Conservation (phyloP, 2,113 vertebrate species). For the Pluvianellus socialis region DNA sequence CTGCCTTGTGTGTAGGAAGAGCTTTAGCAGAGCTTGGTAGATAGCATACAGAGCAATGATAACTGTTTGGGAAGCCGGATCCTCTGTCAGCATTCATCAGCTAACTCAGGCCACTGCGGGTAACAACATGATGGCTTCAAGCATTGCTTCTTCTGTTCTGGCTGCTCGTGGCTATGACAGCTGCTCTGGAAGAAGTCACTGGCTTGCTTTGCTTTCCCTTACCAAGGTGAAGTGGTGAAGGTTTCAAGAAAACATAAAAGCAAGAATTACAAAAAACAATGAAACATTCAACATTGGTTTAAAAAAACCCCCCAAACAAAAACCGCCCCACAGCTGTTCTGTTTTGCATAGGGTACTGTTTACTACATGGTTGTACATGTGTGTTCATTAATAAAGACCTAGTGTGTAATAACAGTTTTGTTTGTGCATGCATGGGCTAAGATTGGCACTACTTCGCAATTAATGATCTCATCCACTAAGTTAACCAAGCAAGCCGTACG, state of each 20-base stretch:
- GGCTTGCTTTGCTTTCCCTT: background rate
- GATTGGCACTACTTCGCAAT: conserved; percentile 23
- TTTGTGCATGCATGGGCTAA: background rate
- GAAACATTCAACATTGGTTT: background rate
- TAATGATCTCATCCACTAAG: conserved; percentile 42
- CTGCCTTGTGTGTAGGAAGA: background rate
- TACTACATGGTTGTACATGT: background rate
- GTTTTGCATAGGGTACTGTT: background rate
- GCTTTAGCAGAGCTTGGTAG: background rate
- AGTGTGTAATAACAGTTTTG: background rate
- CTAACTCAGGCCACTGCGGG: background rate
- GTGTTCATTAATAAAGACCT: background rate
- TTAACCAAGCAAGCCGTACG: conserved; percentile 76
- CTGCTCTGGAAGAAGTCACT: background rate
- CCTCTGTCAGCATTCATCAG: background rate
- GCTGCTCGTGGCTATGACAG: background rate
- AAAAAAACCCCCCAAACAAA: background rate
- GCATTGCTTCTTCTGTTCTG: background rate
- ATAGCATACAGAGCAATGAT: background rate
- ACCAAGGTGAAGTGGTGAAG: background rate
- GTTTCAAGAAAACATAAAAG: background rate
- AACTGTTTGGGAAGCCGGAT: background rate
- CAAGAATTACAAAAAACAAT: background rate
- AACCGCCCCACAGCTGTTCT: fast-evolving
- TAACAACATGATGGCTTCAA: conserved; percentile 9